Conservation (phyloP, 2,113 vertebrate genomes). For the Grallaria varia region DNA sequence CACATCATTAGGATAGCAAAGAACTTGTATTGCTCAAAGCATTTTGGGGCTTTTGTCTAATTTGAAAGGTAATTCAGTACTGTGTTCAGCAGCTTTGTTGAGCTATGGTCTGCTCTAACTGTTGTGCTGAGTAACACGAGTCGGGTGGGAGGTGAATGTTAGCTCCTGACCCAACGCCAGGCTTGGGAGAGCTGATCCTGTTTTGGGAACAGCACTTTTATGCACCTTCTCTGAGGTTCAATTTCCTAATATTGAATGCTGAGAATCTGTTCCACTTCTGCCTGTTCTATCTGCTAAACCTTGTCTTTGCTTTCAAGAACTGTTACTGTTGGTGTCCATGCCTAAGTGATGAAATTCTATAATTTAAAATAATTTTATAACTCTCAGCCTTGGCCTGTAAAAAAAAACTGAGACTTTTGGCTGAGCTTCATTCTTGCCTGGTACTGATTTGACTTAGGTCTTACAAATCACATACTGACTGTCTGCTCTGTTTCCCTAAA, state of each 20-base stretch:
- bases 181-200: background rate
- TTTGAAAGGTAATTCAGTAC: background rate
- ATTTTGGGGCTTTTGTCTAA: background rate
- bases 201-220: background rate
- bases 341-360: background rate
- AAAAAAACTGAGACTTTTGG: background rate
- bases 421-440: slow-evolving; percentile 10
- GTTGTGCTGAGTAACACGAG: background rate
- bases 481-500: slow-evolving; percentile 43
- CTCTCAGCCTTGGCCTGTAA: background rate
- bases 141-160: background rate
- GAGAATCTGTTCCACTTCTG: background rate
- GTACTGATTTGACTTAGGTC: background rate
- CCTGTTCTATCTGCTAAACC: slow-evolving; percentile 51
- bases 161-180: background rate
- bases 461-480: slow-evolving; percentile 22
- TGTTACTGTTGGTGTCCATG: slow-evolving; percentile 55
- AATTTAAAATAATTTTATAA: background rate
- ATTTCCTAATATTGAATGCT: background rate
- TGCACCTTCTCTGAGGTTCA: background rate
- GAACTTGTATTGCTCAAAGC: background rate
- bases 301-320: slow-evolving; percentile 51
- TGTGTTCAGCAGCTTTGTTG: background rate
- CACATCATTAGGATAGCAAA: background rate
- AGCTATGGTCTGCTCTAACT: background rate